Evolutionary conservation across 2,113 vertebrate species (phyloP), one percentile per base, ranked within the genome.

Genomic region (Chaetura pelagica): DNA sequence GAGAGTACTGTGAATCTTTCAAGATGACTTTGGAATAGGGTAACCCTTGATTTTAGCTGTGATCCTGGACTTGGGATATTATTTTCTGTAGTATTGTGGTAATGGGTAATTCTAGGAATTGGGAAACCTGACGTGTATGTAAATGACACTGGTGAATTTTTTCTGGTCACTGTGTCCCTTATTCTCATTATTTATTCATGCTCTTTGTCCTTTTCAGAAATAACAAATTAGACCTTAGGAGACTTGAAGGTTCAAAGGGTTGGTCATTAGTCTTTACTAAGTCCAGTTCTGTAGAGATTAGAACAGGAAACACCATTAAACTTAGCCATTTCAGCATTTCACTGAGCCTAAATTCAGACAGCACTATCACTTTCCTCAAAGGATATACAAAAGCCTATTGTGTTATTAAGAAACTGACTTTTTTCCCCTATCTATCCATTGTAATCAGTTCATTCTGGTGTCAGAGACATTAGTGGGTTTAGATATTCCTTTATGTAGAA

Each of bases 171-270:
- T 44, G 12, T 75, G 79, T 89, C 88, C 57, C 57, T 84, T 84
- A 55, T 58, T 93, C 80, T 92, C 80, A 93, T 96, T 92, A 94
- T 97, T 96, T 94, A 92, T 96, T 97, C 57, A 87, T 87, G 55
- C 7, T 7, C 57, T 75, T 27, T 40, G 38, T 78, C 52, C n/a
- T 83, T 73, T 49, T 88, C 81, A 84, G 74, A 94, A 96, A 93
- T 96, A 95, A 75, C 26, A 62, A 76, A 95, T 92, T 88, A 85
- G 89, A 89, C 57, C 95, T 84, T 85, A 77, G 40, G 91, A 93
- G 89, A 64, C 48, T 58, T 77, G 49, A 10, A 58, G 74, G 78
- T 94, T 94, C 92, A 77, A 82, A 78, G 91, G 57, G 68, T 78
- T 92, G 90, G 76, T 96, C 81, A 40, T 93, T 89, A 91, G 93